Base-by-base conservation (phyloP, 1,140 invertebrate genomes). In the Anastrepha ludens region DNA sequence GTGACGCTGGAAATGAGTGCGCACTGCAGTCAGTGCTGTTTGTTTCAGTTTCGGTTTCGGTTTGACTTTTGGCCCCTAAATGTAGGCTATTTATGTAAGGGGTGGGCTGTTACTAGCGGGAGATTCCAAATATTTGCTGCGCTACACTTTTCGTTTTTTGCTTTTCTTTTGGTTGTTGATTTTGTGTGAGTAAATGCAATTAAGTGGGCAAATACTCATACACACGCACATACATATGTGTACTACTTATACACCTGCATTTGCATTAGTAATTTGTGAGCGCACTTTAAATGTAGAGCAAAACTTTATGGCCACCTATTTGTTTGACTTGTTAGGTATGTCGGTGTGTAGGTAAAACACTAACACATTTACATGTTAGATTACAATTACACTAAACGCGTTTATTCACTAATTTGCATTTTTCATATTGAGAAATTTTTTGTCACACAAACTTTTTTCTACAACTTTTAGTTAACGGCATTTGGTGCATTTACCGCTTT, bases 41-140 rank as follows among this genome's bases (percentile, higher is more conserved):
- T 81, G 55, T 62, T 50, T 81, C 74, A 81, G 47, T 81, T 81
- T n/a, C 47, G 29, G 55, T 81, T 81, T n/a, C 47, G 20, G 55
- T 81, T 81, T 81, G 74, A 17, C 74, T 55, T 55, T 81, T 81
- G 50, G 74, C 47, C 8, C 74, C 74, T 55, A 81, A 81, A 81
- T 81, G 74, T 81, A 81, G 74, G 74, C 74, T 81, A 55, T 29
- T 62, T 15, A 62, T 13, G 13, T 17, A 15, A 1, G 13, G 60
- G n/a, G n/a, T 62, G 9, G 13, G 0, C 47, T 41, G 67, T 74
- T 41, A 74, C 44, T 11, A 11, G 64, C 64, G 7, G 67, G 11
- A 5, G 47, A 74, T 74, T 47, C 17, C 15, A 47, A 47, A 74
- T 74, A 39, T 74, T 74, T 74, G 67, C 11, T 74, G 67, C 11